Evolutionary conservation across 2,797 vertebrate genomes (phyloP).

Genomic region (Lithobates sylvaticus): DNA sequence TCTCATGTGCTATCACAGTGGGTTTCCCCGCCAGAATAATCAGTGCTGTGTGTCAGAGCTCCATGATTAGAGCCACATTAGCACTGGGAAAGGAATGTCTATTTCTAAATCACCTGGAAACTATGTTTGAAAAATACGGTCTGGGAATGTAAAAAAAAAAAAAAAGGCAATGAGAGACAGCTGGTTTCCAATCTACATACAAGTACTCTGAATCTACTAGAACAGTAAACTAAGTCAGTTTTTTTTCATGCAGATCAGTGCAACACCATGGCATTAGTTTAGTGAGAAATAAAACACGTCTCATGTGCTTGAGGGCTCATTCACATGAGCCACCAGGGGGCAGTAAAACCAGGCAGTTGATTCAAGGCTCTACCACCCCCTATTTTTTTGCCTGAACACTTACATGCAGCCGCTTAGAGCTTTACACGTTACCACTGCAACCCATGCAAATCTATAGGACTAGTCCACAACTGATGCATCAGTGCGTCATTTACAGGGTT

Average conservation of each 20-base stretch:
- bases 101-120: slow-evolving; percentile 56
- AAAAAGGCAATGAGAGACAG: slow-evolving; percentile 34
- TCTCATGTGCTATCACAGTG: slow-evolving; percentile 33
- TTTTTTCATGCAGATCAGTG: neutral
- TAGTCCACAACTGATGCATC: no score
- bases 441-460: no score
- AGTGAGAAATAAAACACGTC: neutral
- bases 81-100: slow-evolving; percentile 28
- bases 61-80: slow-evolving; percentile 45
- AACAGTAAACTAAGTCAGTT: neutral
- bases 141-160: slow-evolving; percentile 17
- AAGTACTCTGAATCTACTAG: slow-evolving; percentile 16
- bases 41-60: slow-evolving; percentile 20
- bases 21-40: slow-evolving; percentile 45
- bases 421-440: no score
- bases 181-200: slow-evolving; percentile 44
- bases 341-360: no score
- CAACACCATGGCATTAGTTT: neutral
- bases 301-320: neutral
- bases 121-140: slow-evolving; percentile 35
- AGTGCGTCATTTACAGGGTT: no score
- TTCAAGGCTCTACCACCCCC: no score
- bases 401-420: no score
- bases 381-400: no score
- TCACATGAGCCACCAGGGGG: no score